phyloP scores from a whole-genome alignment of 2,797 vertebrate species.

The Erethizon dorsatum region DNA sequence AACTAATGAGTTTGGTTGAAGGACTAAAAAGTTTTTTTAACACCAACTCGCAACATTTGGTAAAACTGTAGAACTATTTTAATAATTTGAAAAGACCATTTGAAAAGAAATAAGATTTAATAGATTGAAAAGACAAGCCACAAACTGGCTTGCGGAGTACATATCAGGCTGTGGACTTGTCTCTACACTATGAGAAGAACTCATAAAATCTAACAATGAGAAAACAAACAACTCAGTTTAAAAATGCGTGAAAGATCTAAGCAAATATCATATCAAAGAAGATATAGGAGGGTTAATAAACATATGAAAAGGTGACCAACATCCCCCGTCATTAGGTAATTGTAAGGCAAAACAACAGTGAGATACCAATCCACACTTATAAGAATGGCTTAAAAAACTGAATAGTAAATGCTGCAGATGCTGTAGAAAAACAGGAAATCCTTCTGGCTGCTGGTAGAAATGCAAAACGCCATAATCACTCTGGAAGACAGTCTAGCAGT shows the following conservation, averaged over 20 bases:
- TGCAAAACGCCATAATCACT: background rate
- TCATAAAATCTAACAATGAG: conserved; percentile 2
- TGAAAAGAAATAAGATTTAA: background rate
- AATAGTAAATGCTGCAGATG: background rate
- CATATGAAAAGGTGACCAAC: background rate
- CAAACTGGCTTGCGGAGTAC: background rate
- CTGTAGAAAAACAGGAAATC: background rate
- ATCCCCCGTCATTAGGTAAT: background rate
- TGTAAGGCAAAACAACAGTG: background rate
- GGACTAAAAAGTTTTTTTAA: background rate
- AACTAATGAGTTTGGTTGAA: background rate
- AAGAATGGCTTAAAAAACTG: background rate
- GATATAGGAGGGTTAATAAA: background rate
- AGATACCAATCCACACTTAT: background rate
- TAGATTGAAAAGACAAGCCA: conserved; percentile 12
- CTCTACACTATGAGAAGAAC: background rate
- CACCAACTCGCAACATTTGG: background rate
- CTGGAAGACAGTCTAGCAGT: background rate
- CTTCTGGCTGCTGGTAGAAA: background rate
- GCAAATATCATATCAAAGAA: background rate
- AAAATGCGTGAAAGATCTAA: conserved; percentile 35
- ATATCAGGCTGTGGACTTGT: background rate
- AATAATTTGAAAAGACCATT: conserved; percentile 4
- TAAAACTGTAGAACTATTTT: conserved; percentile 13
- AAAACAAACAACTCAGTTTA: background rate